Evolutionary conservation across 2,797 vertebrate genomes (phyloP).

Genomic region (Pterois miles): DNA sequence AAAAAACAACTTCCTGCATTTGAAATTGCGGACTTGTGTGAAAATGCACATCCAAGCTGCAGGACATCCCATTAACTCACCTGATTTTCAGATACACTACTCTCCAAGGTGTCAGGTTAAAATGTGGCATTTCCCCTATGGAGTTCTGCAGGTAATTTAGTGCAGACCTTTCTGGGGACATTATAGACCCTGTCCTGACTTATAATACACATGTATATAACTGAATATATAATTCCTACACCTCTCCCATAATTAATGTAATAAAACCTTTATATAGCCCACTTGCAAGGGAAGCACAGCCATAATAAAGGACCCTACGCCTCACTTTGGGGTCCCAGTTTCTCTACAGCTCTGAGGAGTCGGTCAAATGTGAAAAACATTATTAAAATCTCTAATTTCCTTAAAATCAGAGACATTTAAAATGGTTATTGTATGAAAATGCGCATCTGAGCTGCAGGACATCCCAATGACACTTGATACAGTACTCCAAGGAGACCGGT

Average conservation of each 20-base stretch:
- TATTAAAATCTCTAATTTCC: too few relatives aligned
- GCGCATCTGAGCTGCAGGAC: neutral
- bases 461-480: constrained; percentile 84
- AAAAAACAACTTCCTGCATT: neutral
- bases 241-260: neutral
- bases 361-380: too few relatives aligned
- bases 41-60: too few relatives aligned
- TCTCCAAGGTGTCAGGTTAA: constrained; percentile 36
- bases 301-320: neutral
- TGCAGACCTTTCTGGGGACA: too few relatives aligned
- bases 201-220: neutral
- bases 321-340: too few relatives aligned
- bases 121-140: neutral
- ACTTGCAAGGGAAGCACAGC: neutral
- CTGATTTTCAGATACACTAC: constrained; percentile 90
- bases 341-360: too few relatives aligned
- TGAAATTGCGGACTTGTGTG: neutral
- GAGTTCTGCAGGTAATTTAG: neutral
- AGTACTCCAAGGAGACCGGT: constrained; percentile 71
- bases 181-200: too few relatives aligned
- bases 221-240: neutral
- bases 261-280: too few relatives aligned
- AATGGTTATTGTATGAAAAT: too few relatives aligned
- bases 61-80: constrained; percentile 78
- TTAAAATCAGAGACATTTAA: neutral